phyloP scores from a whole-genome alignment of 2,888 invertebrate species.

The Punctoribates punctum region DNA sequence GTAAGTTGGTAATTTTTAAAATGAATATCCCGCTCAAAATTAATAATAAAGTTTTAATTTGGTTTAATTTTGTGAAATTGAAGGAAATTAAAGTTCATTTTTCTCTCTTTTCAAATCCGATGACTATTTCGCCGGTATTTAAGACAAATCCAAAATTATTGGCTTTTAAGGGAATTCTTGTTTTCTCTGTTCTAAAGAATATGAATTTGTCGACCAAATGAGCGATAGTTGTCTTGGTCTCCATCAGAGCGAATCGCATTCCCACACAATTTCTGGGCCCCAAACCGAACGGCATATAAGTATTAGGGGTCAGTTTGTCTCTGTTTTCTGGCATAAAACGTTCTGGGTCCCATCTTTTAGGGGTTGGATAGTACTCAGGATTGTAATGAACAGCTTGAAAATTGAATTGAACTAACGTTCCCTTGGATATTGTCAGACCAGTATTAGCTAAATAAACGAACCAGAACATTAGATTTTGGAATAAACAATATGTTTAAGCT shows the following conservation, averaged over 20 bases:
- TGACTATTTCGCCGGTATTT: too few species aligned
- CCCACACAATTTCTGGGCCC: conserved; percentile 48
- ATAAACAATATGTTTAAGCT: too few species aligned
- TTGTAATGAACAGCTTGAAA: conserved; percentile 45
- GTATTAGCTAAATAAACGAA: conserved; percentile 40
- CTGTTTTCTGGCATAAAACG: conserved; percentile 47
- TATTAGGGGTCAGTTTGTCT: conserved; percentile 42
- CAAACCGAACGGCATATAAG: conserved; percentile 47
- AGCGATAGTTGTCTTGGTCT: neutral
- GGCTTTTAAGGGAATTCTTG: too few species aligned
- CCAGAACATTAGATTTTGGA: too few species aligned
- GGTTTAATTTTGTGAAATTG: too few species aligned
- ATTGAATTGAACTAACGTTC: conserved; percentile 41
- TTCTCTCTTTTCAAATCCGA: too few species aligned
- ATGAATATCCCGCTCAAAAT: too few species aligned
- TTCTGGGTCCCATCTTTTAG: conserved; percentile 46
- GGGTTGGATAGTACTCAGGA: conserved; percentile 43
- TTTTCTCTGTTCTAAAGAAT: neutral
- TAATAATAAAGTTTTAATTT: too few species aligned
- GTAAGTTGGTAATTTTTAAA: too few species aligned
- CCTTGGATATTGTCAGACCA: conserved; percentile 44
- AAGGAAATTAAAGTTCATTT: too few species aligned
- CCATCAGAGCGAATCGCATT: conserved; percentile 43
- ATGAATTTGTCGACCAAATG: neutral
- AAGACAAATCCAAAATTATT: too few species aligned